Evolutionary conservation across 64 coral and sea anemone genomes (phyloP).

Genomic region (Porites lutea): DNA sequence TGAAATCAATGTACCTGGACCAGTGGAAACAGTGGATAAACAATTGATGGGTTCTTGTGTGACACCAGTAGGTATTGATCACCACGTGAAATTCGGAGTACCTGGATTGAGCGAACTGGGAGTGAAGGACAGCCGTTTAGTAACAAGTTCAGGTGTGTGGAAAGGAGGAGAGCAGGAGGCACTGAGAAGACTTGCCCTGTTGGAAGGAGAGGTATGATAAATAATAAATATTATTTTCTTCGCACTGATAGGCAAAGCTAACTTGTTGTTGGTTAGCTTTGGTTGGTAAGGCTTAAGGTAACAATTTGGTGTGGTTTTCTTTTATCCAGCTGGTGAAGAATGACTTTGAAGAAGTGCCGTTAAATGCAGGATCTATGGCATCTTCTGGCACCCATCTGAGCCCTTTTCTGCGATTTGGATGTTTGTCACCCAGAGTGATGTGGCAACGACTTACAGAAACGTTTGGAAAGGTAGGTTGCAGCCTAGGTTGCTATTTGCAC

Average conservation of each 20-base stretch:
- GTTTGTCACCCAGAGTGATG: slow-evolving; percentile 51
- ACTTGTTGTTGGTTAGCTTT: not conserved
- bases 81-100: not conserved
- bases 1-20: not conserved
- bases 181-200: slow-evolving; percentile 17
- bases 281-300: not conserved
- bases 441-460: slow-evolving; percentile 8
- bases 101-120: slow-evolving; percentile 64
- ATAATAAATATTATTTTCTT: not conserved
- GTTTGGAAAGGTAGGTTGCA: slow-evolving; percentile 32
- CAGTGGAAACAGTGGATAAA: slow-evolving; percentile 51
- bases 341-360: slow-evolving; percentile 11
- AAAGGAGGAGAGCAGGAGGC: slow-evolving; percentile 68
- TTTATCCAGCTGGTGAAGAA: slow-evolving; percentile 20
- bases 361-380: slow-evolving; percentile 22
- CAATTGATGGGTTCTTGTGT: not conserved
- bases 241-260: not conserved
- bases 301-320: not conserved
- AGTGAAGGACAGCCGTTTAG: slow-evolving; percentile 40
- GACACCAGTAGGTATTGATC: slow-evolving; percentile 22
- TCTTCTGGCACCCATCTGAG: slow-evolving; percentile 29
- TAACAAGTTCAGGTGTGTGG: slow-evolving; percentile 20
- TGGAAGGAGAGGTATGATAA: slow-evolving; percentile 30
- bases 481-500: not conserved
- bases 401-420: slow-evolving; percentile 62